phyloP scores from a whole-genome alignment of 2,797 vertebrate genomes.

The Trachops cirrhosus region DNA sequence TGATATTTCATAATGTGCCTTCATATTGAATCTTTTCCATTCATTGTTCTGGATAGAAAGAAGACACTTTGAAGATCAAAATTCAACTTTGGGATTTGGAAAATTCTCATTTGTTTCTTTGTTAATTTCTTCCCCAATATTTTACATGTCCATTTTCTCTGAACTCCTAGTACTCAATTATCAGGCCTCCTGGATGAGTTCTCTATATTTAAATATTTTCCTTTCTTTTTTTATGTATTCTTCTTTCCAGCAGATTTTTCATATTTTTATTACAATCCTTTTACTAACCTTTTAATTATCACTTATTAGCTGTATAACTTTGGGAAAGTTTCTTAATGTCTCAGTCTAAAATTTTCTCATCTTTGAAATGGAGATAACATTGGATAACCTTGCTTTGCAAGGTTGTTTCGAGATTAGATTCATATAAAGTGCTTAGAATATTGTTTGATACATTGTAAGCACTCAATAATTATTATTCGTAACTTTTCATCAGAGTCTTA shows the following conservation, averaged over 20 bases:
- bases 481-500: background rate
- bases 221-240: background rate
- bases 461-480: background rate
- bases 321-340: background rate
- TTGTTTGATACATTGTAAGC: background rate
- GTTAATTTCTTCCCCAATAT: background rate
- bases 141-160: background rate
- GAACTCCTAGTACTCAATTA: background rate
- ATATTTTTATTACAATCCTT: background rate
- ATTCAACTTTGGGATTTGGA: background rate
- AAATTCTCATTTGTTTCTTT: background rate
- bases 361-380: background rate
- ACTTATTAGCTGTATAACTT: background rate
- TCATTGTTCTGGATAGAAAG: background rate
- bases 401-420: background rate
- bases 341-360: background rate
- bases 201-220: background rate
- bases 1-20: background rate
- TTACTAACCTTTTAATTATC: background rate
- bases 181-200: background rate
- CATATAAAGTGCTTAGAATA: background rate
- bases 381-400: background rate
- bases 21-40: background rate
- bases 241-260: background rate
- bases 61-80: background rate